A percentile compares a stretch with the other conserved stretches of the same genome.
These are phyloP conservation scores for Heliconius charithonia DNA, from an alignment of 2,888 invertebrate genomes.

Conservation along the genomic window DNA sequence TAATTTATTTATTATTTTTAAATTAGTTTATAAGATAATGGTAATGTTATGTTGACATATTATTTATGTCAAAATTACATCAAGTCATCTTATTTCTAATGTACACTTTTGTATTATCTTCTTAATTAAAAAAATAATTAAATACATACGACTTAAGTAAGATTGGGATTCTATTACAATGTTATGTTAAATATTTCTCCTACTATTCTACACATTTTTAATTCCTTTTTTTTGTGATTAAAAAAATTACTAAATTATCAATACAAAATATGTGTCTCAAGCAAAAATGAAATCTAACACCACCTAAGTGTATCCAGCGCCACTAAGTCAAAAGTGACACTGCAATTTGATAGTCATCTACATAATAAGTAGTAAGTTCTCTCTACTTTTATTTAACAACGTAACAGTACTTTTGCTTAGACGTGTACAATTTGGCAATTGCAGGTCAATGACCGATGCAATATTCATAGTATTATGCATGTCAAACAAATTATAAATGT, in stretches of 20 bases:
- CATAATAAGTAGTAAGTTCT: slow-evolving; percentile 8
- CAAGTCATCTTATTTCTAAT: too few species aligned
- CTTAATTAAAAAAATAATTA: background rate
- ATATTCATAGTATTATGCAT: background rate
- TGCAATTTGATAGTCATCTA: slow-evolving; percentile 3
- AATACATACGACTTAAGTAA: too few species aligned
- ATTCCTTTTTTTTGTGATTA: too few species aligned
- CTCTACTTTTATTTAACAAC: slow-evolving; percentile 16
- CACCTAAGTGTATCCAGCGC: background rate
- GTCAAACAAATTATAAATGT: slow-evolving; percentile 8
- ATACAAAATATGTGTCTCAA: too few species aligned
- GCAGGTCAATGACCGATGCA: slow-evolving; percentile 31
- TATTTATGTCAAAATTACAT: too few species aligned
- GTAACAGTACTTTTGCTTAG: slow-evolving; percentile 21
- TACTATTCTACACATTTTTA: too few species aligned
- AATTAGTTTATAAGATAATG: too few species aligned
- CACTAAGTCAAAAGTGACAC: background rate
- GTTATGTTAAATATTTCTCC: too few species aligned
- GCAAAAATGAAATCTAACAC: background rate
- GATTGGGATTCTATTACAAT: too few species aligned
- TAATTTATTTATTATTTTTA: too few species aligned
- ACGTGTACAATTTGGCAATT: slow-evolving; percentile 22
- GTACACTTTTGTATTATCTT: background rate
- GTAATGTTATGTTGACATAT: too few species aligned
- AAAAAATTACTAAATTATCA: too few species aligned